A percentile compares a stretch with the other conserved stretches of the same genome.
Conservation (phyloP, 1,140 invertebrate genomes). For the Vanessa tameamea region DNA sequence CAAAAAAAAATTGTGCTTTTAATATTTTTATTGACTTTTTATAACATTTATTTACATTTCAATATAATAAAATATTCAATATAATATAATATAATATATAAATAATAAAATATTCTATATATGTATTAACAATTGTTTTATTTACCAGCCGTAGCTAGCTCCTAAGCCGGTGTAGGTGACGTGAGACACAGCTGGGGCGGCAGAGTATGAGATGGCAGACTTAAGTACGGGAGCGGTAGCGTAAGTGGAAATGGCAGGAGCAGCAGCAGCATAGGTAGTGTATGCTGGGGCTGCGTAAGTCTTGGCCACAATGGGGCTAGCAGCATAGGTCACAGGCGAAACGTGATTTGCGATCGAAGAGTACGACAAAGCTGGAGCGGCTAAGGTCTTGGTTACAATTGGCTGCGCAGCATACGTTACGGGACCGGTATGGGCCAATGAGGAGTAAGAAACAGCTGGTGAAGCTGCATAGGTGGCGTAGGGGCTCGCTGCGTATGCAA, state of each 20-base stretch:
- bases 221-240: slow-evolving; percentile 35
- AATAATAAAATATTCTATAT: slow-evolving; percentile 17
- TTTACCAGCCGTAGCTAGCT: slow-evolving; percentile 57
- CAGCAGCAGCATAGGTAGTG: slow-evolving; percentile 39
- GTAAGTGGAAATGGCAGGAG: slow-evolving; percentile 40
- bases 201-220: slow-evolving; percentile 50
- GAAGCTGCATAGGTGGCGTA: slow-evolving; percentile 29
- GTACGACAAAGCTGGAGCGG: slow-evolving; percentile 37
- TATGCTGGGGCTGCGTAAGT: slow-evolving; percentile 34
- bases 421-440: slow-evolving; percentile 30
- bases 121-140: slow-evolving; percentile 19
- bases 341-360: slow-evolving; percentile 30
- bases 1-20: not conserved
- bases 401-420: slow-evolving; percentile 41
- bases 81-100: slow-evolving; percentile 36
- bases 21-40: slow-evolving; percentile 28
- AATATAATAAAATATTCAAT: slow-evolving; percentile 24
- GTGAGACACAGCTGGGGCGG: slow-evolving; percentile 58
- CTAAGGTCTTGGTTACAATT: slow-evolving; percentile 29
- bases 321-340: slow-evolving; percentile 27
- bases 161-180: slow-evolving; percentile 54
- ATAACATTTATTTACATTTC: slow-evolving; percentile 21
- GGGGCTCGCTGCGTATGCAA: slow-evolving; percentile 33
- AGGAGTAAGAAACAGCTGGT: slow-evolving; percentile 40
- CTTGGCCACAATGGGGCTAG: slow-evolving; percentile 38